These are phyloP conservation scores for Pyrgilauda ruficollis DNA, from an alignment of 2,113 vertebrate genomes.

Conservation along the genomic window DNA sequence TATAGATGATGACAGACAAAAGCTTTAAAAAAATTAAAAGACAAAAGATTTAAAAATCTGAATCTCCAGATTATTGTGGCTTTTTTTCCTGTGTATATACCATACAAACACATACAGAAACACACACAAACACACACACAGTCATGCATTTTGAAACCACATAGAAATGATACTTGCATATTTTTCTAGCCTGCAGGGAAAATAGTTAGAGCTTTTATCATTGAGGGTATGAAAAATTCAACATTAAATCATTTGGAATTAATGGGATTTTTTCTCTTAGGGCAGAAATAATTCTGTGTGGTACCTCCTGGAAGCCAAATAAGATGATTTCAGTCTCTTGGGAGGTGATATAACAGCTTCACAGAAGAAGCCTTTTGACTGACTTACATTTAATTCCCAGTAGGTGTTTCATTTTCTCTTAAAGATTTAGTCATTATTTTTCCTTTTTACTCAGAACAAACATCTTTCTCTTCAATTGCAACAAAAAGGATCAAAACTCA, in stretches of 20 bases:
- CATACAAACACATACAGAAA: not conserved
- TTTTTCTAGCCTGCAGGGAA: not conserved
- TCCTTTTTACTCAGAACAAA: constrained; percentile 1
- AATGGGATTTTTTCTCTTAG: constrained; percentile 32
- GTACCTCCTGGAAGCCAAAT: not conserved
- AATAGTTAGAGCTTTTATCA: constrained; percentile 22
- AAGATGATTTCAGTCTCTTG: constrained; percentile 15
- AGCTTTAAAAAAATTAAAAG: not conserved
- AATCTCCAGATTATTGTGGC: not conserved
- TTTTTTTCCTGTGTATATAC: not conserved
- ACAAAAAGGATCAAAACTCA: not conserved
- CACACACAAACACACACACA: not conserved
- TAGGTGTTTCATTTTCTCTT: constrained; percentile 30
- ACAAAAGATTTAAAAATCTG: not conserved
- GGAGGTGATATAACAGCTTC: constrained; percentile 15
- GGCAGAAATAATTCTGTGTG: constrained; percentile 11
- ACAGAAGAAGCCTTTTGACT: not conserved
- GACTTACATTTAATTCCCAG: constrained; percentile 26
- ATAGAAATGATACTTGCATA: not conserved
- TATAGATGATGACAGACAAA: not conserved
- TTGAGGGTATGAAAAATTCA: not conserved
- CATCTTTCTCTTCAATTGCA: not conserved
- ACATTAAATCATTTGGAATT: constrained; percentile 19
- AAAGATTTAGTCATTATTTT: constrained; percentile 34
- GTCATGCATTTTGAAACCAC: not conserved